Conservation (phyloP, 2,888 invertebrate species). For the Gnatocerus cornutus region DNA sequence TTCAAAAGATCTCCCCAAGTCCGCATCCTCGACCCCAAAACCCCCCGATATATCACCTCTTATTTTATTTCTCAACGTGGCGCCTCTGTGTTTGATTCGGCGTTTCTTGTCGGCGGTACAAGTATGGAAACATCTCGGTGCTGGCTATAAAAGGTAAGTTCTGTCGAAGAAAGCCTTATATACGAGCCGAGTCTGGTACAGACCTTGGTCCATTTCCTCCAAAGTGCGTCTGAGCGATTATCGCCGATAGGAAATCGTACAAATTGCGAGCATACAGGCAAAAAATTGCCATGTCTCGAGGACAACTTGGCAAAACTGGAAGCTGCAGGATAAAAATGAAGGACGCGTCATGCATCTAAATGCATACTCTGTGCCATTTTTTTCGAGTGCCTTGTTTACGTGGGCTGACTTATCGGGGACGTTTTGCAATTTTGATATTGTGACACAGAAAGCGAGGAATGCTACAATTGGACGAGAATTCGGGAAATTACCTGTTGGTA, state of each 20-base stretch:
- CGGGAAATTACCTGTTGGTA: too few relatives aligned
- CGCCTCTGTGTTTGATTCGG: conserved; percentile 45
- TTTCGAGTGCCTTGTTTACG: not conserved
- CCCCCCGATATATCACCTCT: not conserved
- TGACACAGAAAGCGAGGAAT: not conserved
- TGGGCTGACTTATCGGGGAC: not conserved
- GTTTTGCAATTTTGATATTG: conserved; percentile 4
- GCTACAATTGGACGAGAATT: too few relatives aligned
- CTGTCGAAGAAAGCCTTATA: conserved; percentile 58
- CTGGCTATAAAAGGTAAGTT: conserved; percentile 59
- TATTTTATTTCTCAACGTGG: conserved; percentile 28
- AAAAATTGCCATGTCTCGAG: conserved; percentile 38
- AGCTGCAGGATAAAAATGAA: conserved; percentile 31
- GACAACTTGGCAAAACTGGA: conserved; percentile 24
- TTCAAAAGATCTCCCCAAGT: not conserved
- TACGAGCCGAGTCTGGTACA: conserved; percentile 41
- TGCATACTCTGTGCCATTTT: conserved; percentile 4
- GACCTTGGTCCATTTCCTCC: conserved; percentile 58
- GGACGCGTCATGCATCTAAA: conserved; percentile 23
- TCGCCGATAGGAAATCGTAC: conserved; percentile 38
- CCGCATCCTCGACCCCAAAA: conserved; percentile 1
- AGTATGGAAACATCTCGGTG: conserved; percentile 53
- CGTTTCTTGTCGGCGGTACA: conserved; percentile 44
- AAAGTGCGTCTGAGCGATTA: conserved; percentile 34
- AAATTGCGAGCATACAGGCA: conserved; percentile 30